Base-by-base conservation (phyloP, 2,888 invertebrate species). In the Lamellibrachia columna region DNA sequence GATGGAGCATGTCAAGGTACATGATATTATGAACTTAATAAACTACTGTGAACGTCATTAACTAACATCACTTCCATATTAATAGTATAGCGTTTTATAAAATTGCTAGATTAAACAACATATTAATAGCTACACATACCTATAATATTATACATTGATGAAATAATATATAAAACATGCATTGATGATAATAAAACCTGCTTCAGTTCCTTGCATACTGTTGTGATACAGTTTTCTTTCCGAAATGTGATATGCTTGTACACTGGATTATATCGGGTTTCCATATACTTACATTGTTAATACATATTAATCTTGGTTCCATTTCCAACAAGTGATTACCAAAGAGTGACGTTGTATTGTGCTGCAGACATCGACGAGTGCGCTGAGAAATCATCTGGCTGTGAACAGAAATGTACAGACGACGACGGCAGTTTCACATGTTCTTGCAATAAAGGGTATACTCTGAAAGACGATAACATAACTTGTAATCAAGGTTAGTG, bases 281-380 rank as follows among this genome's bases (percentile, higher is more conserved):
- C 2, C 0, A 58, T 58, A 11, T 8, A 58, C 15, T 58, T 58
- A 58, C 15, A 58, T 8, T 58, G 58, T 58, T 58, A 58, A 11
- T 11, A 58, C 15, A 58, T 7, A 58, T 58, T 58, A 15, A 58
- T 15, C 15, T 11, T 15, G 58, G 8, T 58, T 8, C 58, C 8
- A 58, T 58, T 11, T 58, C 58, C 58, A 58, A 58, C 58, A 58
- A 58, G 8, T 58, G 8, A 15, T 8, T 58, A 11, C 15, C 15
- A 58, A 58, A 75, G 6, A 22, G 75, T 75, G 22, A 75, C 22
- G 6, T 75, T 7, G 28, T 4, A n/a, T 90, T 91, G 2, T 52
- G 6, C 53, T 52, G 9, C 91, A 91, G 91, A 91, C 28, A 53
- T 91, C 53, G 55, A 91, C 28, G 91, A 91, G 28, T 91, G 91